A percentile compares a stretch with the other conserved stretches of the same genome.
These are phyloP conservation scores for Halyomorpha halys DNA, from an alignment of 1,140 invertebrate species.

Conservation along the genomic window DNA sequence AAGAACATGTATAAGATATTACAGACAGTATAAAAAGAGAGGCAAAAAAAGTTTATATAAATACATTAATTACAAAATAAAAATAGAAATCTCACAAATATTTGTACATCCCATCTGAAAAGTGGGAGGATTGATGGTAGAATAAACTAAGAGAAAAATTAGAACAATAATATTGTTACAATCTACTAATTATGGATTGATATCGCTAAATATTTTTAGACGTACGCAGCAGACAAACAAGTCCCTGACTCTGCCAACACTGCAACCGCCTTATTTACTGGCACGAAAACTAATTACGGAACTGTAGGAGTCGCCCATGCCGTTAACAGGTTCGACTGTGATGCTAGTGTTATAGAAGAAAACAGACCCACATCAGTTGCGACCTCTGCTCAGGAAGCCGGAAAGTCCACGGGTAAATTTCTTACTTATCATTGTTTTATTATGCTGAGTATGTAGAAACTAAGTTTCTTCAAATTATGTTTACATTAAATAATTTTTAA, in stretches of 20 bases:
- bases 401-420: constrained; percentile 52
- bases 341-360: constrained; percentile 39
- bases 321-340: constrained; percentile 48
- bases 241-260: constrained; percentile 72
- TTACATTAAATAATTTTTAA: background rate
- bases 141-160: no score
- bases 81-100: no score
- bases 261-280: constrained; percentile 69
- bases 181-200: no score
- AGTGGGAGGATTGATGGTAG: no score
- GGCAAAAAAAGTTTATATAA: no score
- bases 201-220: constrained; percentile 45
- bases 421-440: background rate
- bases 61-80: no score
- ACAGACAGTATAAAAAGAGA: no score
- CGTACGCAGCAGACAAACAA: constrained; percentile 71
- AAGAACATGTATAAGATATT: no score
- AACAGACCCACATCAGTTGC: constrained; percentile 48
- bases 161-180: no score
- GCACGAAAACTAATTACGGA: constrained; percentile 66
- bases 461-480: background rate
- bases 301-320: constrained; percentile 62
- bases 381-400: constrained; percentile 58
- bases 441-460: no score
- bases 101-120: no score